Evolutionary conservation across 2,113 vertebrate species (phyloP), one percentile per base, ranked within the genome.

Genomic region (Eleginops maclovinus): DNA sequence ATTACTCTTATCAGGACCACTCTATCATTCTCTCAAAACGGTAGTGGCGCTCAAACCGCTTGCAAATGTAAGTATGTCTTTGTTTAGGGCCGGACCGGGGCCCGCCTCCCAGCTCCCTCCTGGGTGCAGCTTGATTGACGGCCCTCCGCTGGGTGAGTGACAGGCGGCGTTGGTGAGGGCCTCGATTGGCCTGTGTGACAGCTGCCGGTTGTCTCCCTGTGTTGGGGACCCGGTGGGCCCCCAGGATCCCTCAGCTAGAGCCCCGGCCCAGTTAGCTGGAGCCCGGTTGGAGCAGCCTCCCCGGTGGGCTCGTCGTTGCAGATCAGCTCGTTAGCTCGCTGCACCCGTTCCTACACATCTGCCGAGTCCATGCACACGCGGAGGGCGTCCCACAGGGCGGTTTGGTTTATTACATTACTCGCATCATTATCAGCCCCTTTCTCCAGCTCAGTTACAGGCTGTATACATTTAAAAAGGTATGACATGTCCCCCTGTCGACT

Each of bases 51-150:
- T 92, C 82, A 90, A 90, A 92, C 86, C 88, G 86, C 91, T 93
- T 91, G 90, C 92, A 93, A 94, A 92, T 95, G 88, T 92, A 77
- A 93, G 91, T 89, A 88, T 86, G 92, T 90, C 93, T 95, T 95
- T 94, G 93, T 95, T 89, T 85, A 72, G 82, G 86, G 87, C 83
- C 47, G 85, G 88, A 43, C 79, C 16, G 72, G 1, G 84, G 76
- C 79, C 91, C 90, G 82, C 89, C 90, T 82, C 89, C 78, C 81
- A 58, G 84, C 89, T 87, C 92, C 92, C 91, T 86, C 92, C 87
- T 74, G 92, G 88, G 91, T 88, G 83, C 65, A 40, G 79, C 31
- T 66, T 95, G 94, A 95, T 94, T 95, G 95, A 94, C 92, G 92
- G 92, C 88, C 91, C 92, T 88, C 92, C 22, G 75, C 92, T 90